Evolutionary conservation across 2,888 invertebrate species (phyloP), one percentile per base, ranked within the genome.

Genomic region (Drosophila borborema): DNA sequence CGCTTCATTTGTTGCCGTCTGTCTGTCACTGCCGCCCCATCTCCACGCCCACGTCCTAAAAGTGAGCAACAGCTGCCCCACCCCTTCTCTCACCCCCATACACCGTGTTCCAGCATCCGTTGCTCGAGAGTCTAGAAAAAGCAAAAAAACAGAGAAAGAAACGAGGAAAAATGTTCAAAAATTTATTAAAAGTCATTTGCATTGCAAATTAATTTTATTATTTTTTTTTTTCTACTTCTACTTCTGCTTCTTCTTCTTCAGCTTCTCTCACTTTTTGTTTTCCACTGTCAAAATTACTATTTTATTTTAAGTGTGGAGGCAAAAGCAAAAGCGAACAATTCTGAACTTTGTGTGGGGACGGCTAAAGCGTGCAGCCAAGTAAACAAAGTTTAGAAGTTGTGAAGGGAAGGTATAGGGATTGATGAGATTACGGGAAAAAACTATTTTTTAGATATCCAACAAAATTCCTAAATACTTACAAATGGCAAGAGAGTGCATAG

Each of bases 171-270:
- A 58, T 70, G 49, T 59, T 76, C 48, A 63, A 76, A 80, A 86
- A 71, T 78, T 67, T 71, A 81, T 72, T 77, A 83, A 86, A 82
- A 84, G 79, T 82, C 78, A 86, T 86, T 86, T 82, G 84, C 81
- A 84, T 81, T 82, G 86, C 84, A 82, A 82, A 82, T 82, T 82
- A 84, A 76, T 82, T 83, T 86, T 66, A 55, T 61, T 54, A 55
- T 48, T 54, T 56, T 41, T 38, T 36, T n/a, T 14, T 18, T 36
- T 23, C 38, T 10, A n/a, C 18, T n/a, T n/a, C n/a, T 18, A 8
- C 9, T 46, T 23, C 16, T 6, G 1, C 28, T 64, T 55, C 62
- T 41, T 14, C 38, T 12, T 20, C 20, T 18, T 18, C n/a, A 9
- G 8, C 9, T 46, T 23, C 16, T 10, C 20, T 23, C n/a, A 3